Evolutionary conservation across 2,113 vertebrate species (phyloP).

Genomic region (Bettongia penicillata): DNA sequence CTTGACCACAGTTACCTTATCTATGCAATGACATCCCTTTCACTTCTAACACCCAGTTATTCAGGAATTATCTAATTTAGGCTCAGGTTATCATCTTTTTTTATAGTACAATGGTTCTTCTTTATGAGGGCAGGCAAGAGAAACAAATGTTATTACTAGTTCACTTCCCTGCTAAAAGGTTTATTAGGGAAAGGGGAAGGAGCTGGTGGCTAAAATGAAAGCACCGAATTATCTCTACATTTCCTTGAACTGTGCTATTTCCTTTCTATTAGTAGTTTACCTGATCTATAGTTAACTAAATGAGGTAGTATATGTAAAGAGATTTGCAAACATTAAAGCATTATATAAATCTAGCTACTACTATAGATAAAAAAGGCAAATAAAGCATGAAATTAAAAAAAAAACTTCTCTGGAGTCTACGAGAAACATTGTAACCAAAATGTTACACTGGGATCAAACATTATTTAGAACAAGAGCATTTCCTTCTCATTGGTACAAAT

Average conservation of each 20-base stretch:
- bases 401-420: background rate
- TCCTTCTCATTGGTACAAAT: background rate
- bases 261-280: background rate
- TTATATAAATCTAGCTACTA: background rate
- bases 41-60: background rate
- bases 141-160: background rate
- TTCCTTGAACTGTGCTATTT: background rate
- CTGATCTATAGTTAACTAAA: background rate
- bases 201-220: background rate
- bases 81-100: background rate
- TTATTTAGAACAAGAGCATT: background rate
- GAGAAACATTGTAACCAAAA: background rate
- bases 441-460: background rate
- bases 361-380: no score
- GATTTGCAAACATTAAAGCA: background rate
- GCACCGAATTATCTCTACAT: background rate
- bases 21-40: background rate
- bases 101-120: background rate
- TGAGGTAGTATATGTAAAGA: background rate
- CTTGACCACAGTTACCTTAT: background rate
- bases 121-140: background rate
- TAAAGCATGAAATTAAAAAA: background rate
- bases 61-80: background rate
- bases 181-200: background rate
- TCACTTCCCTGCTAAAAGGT: background rate